phyloP scores from a whole-genome alignment of 35 echinoderm and acorn worm genomes.

The Patiria miniata region DNA sequence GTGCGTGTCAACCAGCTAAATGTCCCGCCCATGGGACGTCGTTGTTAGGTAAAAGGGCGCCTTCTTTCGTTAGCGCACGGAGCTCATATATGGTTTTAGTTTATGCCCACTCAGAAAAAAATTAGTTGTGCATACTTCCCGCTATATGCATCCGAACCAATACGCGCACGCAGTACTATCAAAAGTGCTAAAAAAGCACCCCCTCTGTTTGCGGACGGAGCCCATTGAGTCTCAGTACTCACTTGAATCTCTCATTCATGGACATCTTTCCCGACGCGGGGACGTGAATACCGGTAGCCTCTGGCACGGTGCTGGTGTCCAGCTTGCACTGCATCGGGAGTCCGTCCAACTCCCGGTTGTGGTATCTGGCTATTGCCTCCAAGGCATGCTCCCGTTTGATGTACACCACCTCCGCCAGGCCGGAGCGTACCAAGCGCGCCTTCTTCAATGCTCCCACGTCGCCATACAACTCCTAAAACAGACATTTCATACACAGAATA shows the following conservation, averaged over 20 bases:
- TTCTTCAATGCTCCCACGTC: constrained; percentile 76
- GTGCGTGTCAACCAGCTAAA: too few relatives aligned
- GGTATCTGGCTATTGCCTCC: constrained; percentile 85
- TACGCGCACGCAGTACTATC: too few relatives aligned
- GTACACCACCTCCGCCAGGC: constrained; percentile 87
- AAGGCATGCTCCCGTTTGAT: constrained; percentile 74
- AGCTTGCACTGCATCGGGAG: constrained; percentile 95
- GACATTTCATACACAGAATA: too few relatives aligned
- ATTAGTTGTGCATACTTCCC: too few relatives aligned
- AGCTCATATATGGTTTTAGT: too few relatives aligned
- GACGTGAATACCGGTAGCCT: constrained; percentile 38
- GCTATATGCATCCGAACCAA: too few relatives aligned
- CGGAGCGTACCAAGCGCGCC: constrained; percentile 73
- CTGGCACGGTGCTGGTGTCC: constrained; percentile 66
- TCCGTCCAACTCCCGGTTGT: constrained; percentile 93
- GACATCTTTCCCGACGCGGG: constrained; percentile 50
- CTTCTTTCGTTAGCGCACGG: too few relatives aligned
- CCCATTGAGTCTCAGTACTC: constrained; percentile 43
- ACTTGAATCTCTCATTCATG: constrained; percentile 95
- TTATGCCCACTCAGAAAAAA: too few relatives aligned
- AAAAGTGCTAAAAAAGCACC: too few relatives aligned
- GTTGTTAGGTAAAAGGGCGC: too few relatives aligned
- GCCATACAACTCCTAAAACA: constrained; percentile 86
- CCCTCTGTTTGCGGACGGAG: too few relatives aligned
- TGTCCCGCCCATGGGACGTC: too few relatives aligned